Conservation (phyloP, 53 echinoderm and acorn worm species). For the Echinometra lucunter region DNA sequence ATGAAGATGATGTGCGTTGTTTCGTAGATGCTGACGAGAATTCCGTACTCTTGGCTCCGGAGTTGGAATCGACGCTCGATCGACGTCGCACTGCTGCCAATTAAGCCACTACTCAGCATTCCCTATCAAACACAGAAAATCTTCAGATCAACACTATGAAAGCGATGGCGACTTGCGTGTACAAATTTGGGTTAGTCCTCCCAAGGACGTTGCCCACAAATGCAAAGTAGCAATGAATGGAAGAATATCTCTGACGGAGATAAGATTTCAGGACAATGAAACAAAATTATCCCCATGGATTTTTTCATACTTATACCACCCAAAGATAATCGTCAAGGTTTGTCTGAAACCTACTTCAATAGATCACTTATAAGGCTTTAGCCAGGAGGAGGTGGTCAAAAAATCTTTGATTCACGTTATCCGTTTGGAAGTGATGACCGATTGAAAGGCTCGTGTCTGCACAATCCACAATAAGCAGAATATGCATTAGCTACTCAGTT, state of each 20-base stretch:
- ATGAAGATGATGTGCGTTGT: conserved; percentile 76
- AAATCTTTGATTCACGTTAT: background rate
- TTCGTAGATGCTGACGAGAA: conserved; percentile 83
- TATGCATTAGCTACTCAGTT: no score
- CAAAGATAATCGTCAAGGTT: background rate
- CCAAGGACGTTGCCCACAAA: no score
- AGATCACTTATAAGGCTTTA: background rate
- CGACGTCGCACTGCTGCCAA: conserved; percentile 76
- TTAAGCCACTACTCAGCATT: conserved; percentile 78
- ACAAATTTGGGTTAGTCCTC: no score
- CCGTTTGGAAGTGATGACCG: background rate
- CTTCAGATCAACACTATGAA: background rate
- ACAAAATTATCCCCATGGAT: background rate
- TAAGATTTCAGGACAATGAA: background rate
- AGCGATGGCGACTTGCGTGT: no score
- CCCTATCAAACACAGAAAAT: conserved; percentile 62
- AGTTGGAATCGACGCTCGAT: conserved; percentile 91
- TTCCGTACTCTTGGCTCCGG: conserved; percentile 79
- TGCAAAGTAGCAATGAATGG: no score
- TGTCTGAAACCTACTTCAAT: background rate
- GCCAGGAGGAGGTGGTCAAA: background rate
- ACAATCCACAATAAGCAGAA: no score
- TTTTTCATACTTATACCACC: background rate
- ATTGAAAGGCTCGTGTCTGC: background rate
- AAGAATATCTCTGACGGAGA: no score